Conservation (phyloP, 2,888 invertebrate genomes). For the Eubasilissa splendida region DNA sequence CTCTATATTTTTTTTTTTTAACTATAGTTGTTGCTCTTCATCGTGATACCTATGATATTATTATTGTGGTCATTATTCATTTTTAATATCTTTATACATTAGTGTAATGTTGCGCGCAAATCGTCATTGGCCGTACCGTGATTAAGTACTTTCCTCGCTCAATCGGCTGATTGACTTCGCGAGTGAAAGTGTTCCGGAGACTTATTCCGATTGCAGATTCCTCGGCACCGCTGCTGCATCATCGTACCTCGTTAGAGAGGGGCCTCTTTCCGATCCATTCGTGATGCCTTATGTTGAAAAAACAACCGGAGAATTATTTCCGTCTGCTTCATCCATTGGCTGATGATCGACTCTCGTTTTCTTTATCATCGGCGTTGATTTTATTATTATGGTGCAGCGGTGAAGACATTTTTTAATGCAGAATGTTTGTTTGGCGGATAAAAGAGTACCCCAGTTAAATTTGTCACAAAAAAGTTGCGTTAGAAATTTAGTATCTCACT, state of each 20-base stretch:
- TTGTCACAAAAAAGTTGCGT: too few relatives aligned
- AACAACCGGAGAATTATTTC: background rate
- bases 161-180: conserved; percentile 15
- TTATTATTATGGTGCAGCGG: too few relatives aligned
- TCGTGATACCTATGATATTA: too few relatives aligned
- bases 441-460: too few relatives aligned
- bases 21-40: too few relatives aligned
- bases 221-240: background rate
- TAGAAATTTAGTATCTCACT: too few relatives aligned
- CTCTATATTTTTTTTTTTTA: too few relatives aligned
- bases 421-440: too few relatives aligned
- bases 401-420: too few relatives aligned
- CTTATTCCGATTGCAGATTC: conserved; percentile 8
- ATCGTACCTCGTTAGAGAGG: conserved; percentile 8
- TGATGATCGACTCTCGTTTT: background rate
- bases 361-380: background rate
- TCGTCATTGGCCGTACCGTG: background rate
- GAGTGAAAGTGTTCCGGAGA: conserved; percentile 27
- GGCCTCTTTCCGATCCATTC: background rate
- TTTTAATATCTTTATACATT: too few relatives aligned
- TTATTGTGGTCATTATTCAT: too few relatives aligned
- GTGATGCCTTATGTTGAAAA: background rate
- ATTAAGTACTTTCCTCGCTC: conserved; percentile 13
- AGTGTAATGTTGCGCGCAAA: background rate
- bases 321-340: background rate